A percentile compares a stretch with the other conserved stretches of the same genome.
These are phyloP conservation scores for Temnothorax rugatulus DNA, from an alignment of 2,888 invertebrate species.

Conservation along the genomic window DNA sequence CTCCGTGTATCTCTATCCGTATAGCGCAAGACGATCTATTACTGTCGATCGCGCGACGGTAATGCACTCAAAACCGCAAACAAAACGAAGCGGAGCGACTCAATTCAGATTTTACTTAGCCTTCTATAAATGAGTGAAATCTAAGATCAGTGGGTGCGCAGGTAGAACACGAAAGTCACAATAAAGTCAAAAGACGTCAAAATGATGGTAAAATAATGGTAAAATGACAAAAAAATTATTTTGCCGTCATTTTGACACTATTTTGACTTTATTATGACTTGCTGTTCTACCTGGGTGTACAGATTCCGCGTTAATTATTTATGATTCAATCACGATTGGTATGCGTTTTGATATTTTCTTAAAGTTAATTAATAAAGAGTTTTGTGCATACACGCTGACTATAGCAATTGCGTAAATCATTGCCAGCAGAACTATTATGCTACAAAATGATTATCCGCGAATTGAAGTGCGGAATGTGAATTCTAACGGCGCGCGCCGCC, in stretches of 20 bases:
- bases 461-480: conserved; percentile 36
- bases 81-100: neutral
- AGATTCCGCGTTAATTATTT: neutral
- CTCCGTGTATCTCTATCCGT: conserved; percentile 75
- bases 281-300: too few species aligned
- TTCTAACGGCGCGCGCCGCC: conserved; percentile 32
- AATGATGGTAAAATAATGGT: too few species aligned
- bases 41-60: conserved; percentile 65
- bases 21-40: conserved; percentile 72
- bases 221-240: too few species aligned
- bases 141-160: neutral
- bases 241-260: too few species aligned
- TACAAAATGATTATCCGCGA: neutral
- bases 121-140: neutral
- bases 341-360: neutral
- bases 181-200: too few species aligned
- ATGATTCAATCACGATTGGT: neutral
- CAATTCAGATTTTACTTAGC: neutral
- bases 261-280: too few species aligned
- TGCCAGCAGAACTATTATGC: neutral
- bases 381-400: too few species aligned
- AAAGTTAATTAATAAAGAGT: neutral
- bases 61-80: conserved; percentile 14
- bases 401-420: conserved; percentile 13
- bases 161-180: too few species aligned